Percentiles rank a stretch among this genome's conserved stretches.
phyloP scores from a whole-genome alignment of 2,113 vertebrate genomes.

The Typhlomys cinereus region DNA sequence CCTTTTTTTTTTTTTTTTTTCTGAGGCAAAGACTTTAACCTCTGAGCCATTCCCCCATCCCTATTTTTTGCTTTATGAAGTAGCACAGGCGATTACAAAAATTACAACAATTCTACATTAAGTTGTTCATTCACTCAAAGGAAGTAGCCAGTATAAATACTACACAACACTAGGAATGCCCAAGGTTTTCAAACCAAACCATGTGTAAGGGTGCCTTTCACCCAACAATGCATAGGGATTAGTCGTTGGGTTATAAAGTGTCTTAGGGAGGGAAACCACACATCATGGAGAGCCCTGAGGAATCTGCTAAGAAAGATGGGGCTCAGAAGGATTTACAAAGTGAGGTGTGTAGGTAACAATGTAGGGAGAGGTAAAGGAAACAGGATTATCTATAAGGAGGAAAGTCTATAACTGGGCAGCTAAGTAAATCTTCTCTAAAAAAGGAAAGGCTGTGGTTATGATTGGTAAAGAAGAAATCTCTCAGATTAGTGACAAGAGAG shows the following conservation, averaged over 20 bases:
- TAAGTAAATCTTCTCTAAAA: not conserved
- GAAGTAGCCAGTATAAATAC: not conserved
- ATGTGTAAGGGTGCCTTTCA: not conserved
- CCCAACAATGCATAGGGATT: not conserved
- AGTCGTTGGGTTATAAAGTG: not conserved
- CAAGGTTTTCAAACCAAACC: constrained; percentile 8
- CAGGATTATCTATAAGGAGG: not conserved
- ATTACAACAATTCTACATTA: not conserved
- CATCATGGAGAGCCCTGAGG: not conserved
- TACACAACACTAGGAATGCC: not conserved
- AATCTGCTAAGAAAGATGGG: not conserved
- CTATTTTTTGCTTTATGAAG: not conserved
- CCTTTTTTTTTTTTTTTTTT: no score
- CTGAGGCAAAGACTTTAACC: no score
- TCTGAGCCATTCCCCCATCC: no score
- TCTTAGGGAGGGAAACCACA: not conserved
- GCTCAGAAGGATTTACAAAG: not conserved
- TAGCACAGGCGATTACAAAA: not conserved
- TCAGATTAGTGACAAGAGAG: not conserved
- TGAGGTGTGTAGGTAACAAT: not conserved
- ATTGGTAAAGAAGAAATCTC: not conserved
- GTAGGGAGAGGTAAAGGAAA: not conserved
- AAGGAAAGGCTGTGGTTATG: not conserved
- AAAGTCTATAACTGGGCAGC: not conserved
- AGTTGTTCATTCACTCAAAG: not conserved